These are phyloP conservation scores for Cettia cetti DNA, from an alignment of 2,113 vertebrate genomes.

Conservation along the genomic window DNA sequence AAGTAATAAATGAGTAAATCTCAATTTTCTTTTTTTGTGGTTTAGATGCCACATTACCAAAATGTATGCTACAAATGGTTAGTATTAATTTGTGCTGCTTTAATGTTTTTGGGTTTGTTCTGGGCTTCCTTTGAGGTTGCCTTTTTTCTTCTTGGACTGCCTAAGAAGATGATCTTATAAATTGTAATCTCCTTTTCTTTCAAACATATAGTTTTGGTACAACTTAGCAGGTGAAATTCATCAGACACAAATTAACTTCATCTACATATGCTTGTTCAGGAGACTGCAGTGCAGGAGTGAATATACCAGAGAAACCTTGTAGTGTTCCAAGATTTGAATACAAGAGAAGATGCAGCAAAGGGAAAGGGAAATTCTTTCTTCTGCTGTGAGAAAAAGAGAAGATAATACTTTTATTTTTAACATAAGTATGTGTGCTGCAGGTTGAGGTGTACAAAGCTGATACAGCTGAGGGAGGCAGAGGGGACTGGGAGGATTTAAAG, in stretches of 20 bases:
- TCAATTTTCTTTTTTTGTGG: neutral
- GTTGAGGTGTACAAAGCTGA: neutral
- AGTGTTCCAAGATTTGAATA: neutral
- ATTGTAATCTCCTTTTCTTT: neutral
- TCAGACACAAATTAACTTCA: neutral
- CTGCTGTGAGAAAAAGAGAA: neutral
- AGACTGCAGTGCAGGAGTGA: neutral
- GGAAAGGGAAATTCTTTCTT: neutral
- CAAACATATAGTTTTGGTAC: neutral
- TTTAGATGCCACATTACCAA: neutral
- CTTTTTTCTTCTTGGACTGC: neutral
- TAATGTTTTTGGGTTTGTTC: neutral
- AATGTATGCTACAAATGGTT: accelerated
- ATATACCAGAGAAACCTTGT: neutral
- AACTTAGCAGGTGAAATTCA: neutral
- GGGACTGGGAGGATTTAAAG: accelerated
- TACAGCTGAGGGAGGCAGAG: neutral
- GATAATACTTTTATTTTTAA: neutral
- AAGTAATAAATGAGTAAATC: neutral
- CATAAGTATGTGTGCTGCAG: neutral
- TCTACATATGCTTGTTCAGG: neutral
- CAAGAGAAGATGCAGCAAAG: neutral
- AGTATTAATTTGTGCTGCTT: neutral
- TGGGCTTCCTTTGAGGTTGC: neutral
- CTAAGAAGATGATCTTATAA: neutral